phyloP scores from a whole-genome alignment of 2,888 invertebrate genomes.

The Microctonus brassicae region DNA sequence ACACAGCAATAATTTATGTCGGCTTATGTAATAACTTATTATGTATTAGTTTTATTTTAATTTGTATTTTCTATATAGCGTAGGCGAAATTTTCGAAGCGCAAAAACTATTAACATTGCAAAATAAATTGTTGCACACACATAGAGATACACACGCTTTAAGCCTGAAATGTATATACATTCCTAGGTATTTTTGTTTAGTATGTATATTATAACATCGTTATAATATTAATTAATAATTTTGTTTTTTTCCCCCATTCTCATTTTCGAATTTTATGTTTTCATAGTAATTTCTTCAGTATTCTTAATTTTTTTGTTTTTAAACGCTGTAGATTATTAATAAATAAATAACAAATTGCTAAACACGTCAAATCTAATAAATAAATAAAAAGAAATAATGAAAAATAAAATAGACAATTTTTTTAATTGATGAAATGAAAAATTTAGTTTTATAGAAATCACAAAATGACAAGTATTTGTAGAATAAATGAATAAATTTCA shows the following conservation, averaged over 20 bases:
- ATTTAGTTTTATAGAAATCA: too few species aligned
- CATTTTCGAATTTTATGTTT: not conserved
- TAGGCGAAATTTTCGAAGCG: not conserved
- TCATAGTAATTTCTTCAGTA: too few species aligned
- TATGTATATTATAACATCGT: not conserved
- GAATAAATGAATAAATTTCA: too few species aligned
- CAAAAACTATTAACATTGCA: constrained; percentile 34
- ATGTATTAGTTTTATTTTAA: too few species aligned
- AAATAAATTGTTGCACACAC: constrained; percentile 27
- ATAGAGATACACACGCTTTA: not conserved
- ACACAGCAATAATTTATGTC: not conserved
- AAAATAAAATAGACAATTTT: not conserved
- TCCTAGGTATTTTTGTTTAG: not conserved
- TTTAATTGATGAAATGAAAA: too few species aligned
- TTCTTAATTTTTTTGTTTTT: too few species aligned
- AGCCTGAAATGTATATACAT: constrained; percentile 25
- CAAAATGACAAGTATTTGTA: too few species aligned
- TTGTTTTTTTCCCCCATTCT: not conserved
- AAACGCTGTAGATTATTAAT: too few species aligned
- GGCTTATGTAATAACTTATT: too few species aligned
- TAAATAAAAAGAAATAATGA: not conserved
- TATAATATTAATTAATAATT: too few species aligned
- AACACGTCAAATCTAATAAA: too few species aligned
- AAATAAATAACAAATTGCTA: too few species aligned
- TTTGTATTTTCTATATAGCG: not conserved